Evolutionary conservation across 2,888 invertebrate species (phyloP).

Genomic region (Bellardia bayeri): DNA sequence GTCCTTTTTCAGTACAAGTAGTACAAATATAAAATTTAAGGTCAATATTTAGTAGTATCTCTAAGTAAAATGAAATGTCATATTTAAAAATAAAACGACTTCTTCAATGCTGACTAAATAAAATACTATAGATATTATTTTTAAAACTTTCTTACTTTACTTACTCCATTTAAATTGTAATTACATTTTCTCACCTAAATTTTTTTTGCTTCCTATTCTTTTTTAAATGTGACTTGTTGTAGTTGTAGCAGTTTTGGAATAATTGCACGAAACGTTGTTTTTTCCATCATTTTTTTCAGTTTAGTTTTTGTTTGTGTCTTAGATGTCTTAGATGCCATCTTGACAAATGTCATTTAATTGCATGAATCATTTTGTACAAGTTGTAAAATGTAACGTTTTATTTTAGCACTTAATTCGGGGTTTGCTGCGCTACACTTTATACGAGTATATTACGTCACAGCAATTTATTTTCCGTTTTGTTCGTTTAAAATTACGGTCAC

Average conservation of each 20-base stretch:
- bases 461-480: constrained; percentile 25
- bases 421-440: neutral
- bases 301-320: constrained; percentile 32
- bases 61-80: neutral
- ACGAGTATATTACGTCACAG: neutral
- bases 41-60: too few relatives aligned
- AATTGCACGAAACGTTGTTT: constrained; percentile 23
- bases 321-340: constrained; percentile 36
- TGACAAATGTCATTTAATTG: constrained; percentile 65
- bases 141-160: neutral
- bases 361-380: constrained; percentile 44
- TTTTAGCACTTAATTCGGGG: constrained; percentile 22
- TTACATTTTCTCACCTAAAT: constrained; percentile 49
- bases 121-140: neutral
- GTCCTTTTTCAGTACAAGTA: too few relatives aligned
- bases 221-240: neutral
- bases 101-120: neutral
- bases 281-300: neutral
- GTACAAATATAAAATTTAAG: too few relatives aligned
- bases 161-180: constrained; percentile 32
- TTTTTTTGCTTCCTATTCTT: constrained; percentile 2
- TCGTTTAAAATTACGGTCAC: neutral
- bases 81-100: constrained; percentile 8
- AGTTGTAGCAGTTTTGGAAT: neutral
- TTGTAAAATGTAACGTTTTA: constrained; percentile 50